A percentile compares a stretch with the other conserved stretches of the same genome.
These are phyloP conservation scores for Catostomus latipinnis DNA, from an alignment of 2,797 vertebrate species.

Conservation along the genomic window DNA sequence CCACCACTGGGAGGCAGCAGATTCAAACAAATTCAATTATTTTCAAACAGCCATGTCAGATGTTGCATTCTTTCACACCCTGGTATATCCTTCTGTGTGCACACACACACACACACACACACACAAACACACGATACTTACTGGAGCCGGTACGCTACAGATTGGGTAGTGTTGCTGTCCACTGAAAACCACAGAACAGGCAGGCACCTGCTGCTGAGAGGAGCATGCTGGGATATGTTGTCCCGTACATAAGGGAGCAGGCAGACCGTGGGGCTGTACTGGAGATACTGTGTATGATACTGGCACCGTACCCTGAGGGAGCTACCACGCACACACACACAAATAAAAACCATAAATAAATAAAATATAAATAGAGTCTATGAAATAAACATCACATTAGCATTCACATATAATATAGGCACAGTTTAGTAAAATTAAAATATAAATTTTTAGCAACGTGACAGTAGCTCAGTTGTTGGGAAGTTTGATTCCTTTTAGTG, in stretches of 20 bases:
- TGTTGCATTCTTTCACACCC: no score
- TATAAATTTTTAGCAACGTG: no score
- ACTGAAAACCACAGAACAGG: slow-evolving; percentile 96
- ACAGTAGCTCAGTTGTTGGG: no score
- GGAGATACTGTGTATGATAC: slow-evolving; percentile 95
- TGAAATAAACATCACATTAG: not conserved
- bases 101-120: no score
- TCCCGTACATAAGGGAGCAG: slow-evolving; percentile 91
- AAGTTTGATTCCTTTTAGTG: no score
- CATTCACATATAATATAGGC: not conserved
- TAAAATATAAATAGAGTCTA: not conserved
- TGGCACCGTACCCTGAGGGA: slow-evolving; percentile 91
- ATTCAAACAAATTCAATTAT: slow-evolving; percentile 13
- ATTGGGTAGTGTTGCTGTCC: slow-evolving; percentile 94
- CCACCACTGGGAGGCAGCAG: slow-evolving; percentile 65
- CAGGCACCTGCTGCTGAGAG: slow-evolving; percentile 90
- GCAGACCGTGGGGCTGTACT: slow-evolving; percentile 90
- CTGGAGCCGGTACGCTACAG: slow-evolving; percentile 82
- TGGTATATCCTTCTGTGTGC: no score
- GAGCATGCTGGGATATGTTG: slow-evolving; percentile 93
- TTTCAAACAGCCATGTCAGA: not conserved
- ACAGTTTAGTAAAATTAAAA: no score
- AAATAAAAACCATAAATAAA: no score
- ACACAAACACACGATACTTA: slow-evolving; percentile 3
- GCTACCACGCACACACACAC: slow-evolving; percentile 70